Conservation (phyloP, 2,113 vertebrate species). For the Herpetotheres cachinnans region DNA sequence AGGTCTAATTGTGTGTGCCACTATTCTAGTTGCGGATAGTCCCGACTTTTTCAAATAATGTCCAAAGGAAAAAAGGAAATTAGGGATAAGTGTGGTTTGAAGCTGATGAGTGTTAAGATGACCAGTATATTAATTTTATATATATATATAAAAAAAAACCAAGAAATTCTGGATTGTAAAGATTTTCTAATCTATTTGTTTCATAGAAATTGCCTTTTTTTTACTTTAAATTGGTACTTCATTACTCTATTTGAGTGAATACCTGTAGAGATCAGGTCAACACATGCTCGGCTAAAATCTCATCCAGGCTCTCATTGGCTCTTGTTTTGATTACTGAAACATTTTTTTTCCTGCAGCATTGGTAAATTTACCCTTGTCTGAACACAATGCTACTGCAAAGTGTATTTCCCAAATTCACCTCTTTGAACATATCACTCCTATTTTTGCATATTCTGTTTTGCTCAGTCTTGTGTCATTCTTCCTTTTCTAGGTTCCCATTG, state of each 20-base stretch:
- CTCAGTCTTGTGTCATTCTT: not conserved
- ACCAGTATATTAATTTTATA: not conserved
- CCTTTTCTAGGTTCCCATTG: not conserved
- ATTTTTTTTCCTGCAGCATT: not conserved
- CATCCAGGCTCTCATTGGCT: not conserved
- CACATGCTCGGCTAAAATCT: not conserved
- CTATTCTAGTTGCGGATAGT: not conserved
- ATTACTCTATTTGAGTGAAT: not conserved
- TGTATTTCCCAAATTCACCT: not conserved
- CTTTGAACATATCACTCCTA: not conserved
- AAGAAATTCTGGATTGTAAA: not conserved
- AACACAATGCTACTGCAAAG: not conserved
- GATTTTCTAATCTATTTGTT: not conserved
- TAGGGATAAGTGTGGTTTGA: not conserved
- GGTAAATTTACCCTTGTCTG: not conserved
- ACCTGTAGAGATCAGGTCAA: not conserved
- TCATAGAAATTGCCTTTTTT: not conserved
- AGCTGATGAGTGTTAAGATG: not conserved
- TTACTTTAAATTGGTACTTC: not conserved
- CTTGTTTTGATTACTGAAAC: not conserved
- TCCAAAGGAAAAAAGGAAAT: not conserved
- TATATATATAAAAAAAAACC: too few species aligned
- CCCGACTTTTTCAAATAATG: not conserved
- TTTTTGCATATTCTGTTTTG: not conserved
- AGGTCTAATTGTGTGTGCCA: not conserved